These are phyloP conservation scores for Pangasius djambal DNA, from an alignment of 2,797 vertebrate species.

Conservation along the genomic window DNA sequence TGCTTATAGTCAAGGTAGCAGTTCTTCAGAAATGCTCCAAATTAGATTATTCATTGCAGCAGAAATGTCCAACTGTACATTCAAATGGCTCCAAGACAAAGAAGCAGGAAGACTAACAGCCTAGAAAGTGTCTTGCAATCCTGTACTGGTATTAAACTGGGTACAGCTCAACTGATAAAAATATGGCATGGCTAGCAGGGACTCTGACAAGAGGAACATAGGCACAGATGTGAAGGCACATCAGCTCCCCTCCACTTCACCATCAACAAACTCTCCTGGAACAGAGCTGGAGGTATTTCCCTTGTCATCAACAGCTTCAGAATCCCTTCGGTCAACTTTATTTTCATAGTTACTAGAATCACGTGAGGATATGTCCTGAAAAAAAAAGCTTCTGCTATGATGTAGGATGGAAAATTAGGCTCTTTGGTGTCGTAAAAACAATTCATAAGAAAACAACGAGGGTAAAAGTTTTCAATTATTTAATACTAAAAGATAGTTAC, in stretches of 20 bases:
- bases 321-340: slow-evolving; percentile 76
- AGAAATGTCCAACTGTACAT: not conserved
- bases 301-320: slow-evolving; percentile 67
- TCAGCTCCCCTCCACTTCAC: not conserved
- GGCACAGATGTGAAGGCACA: not conserved
- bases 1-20: not conserved
- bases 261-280: slow-evolving; percentile 71
- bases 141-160: not conserved
- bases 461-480: not conserved
- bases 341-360: slow-evolving; percentile 59
- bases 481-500: not conserved
- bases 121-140: not conserved
- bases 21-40: not conserved
- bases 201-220: not conserved
- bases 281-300: slow-evolving; percentile 67
- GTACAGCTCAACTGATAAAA: not conserved
- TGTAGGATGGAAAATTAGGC: not conserved
- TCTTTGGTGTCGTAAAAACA: not conserved
- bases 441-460: not conserved
- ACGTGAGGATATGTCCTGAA: not conserved
- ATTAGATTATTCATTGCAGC: not conserved
- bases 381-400: not conserved
- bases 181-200: not conserved
- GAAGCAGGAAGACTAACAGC: not conserved
- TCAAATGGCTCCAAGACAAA: not conserved